A percentile compares a stretch with the other conserved stretches of the same genome.
Evolutionary conservation across 2,113 vertebrate species (phyloP).

Genomic region (Orcinus orca): DNA sequence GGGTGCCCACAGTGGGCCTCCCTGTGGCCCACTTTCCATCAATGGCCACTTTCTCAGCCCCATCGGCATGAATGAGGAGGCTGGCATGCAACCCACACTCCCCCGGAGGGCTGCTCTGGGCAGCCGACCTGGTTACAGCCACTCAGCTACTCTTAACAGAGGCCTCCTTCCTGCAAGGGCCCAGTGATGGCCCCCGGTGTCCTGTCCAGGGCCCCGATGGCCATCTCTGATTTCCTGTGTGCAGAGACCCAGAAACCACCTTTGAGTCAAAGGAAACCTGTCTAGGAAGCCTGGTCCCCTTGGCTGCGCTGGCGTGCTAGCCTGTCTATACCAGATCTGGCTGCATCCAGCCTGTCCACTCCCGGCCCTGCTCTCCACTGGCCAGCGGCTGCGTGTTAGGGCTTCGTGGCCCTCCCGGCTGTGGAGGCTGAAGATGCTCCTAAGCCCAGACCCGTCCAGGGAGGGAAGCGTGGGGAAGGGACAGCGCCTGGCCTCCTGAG

Average conservation of each 20-base stretch:
- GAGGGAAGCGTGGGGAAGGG: neutral
- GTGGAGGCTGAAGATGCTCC: neutral
- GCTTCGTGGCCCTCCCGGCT: neutral
- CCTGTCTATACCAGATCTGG: neutral
- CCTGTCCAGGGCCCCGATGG: neutral
- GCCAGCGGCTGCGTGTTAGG: neutral
- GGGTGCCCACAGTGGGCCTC: neutral
- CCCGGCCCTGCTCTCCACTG: neutral
- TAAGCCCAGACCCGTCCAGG: neutral
- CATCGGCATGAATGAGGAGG: neutral
- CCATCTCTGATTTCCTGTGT: neutral
- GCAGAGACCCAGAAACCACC: neutral
- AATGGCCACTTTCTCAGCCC: neutral
- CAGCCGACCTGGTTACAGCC: neutral
- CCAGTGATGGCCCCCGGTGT: neutral
- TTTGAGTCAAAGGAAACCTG: neutral
- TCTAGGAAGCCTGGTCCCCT: neutral
- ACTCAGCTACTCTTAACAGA: neutral
- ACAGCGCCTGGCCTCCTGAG: neutral
- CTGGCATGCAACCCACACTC: neutral
- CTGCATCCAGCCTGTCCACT: neutral
- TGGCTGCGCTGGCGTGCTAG: neutral
- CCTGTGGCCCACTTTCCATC: conserved; percentile 15
- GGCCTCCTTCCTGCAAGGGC: neutral
- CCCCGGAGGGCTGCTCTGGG: neutral